A percentile compares a stretch with the other conserved stretches of the same genome.
phyloP scores from a whole-genome alignment of 2,113 vertebrate genomes.

The Neogale vison region DNA sequence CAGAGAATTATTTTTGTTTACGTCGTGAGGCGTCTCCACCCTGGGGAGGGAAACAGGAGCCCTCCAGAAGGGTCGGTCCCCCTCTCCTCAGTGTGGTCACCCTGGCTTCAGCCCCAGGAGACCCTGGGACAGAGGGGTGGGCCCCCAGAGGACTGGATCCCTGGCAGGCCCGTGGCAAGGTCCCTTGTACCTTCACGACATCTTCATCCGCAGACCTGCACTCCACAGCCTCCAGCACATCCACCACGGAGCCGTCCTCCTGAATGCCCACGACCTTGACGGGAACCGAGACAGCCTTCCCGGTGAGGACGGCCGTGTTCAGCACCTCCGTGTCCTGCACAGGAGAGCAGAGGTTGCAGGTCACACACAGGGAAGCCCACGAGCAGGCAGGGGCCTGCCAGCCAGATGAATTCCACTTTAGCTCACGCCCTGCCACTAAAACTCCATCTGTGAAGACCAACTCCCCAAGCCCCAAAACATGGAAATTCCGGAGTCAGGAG shows the following conservation, averaged over 20 bases:
- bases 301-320: slow-evolving; percentile 86
- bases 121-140: background rate
- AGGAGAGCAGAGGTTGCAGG: rapidly evolving
- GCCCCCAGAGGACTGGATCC: background rate
- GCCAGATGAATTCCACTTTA: rapidly evolving
- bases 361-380: background rate
- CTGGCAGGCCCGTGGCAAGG: rapidly evolving
- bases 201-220: slow-evolving; percentile 86
- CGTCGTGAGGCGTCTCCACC: background rate
- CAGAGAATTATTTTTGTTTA: background rate
- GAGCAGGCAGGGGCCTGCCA: background rate
- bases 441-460: rapidly evolving
- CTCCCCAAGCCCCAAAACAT: rapidly evolving
- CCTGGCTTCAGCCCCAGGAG: background rate
- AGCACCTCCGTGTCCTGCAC: slow-evolving; percentile 83
- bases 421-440: background rate
- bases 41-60: rapidly evolving
- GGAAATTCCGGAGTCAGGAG: too few relatives aligned
- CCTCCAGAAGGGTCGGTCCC: background rate
- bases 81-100: rapidly evolving
- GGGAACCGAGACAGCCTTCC: slow-evolving; percentile 81
- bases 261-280: slow-evolving; percentile 84
- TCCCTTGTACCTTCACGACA: slow-evolving; percentile 82
- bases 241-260: slow-evolving; percentile 83
- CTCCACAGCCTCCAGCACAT: slow-evolving; percentile 80